Conservation (phyloP, 2,113 vertebrate genomes). For the Scophthalmus maximus region DNA sequence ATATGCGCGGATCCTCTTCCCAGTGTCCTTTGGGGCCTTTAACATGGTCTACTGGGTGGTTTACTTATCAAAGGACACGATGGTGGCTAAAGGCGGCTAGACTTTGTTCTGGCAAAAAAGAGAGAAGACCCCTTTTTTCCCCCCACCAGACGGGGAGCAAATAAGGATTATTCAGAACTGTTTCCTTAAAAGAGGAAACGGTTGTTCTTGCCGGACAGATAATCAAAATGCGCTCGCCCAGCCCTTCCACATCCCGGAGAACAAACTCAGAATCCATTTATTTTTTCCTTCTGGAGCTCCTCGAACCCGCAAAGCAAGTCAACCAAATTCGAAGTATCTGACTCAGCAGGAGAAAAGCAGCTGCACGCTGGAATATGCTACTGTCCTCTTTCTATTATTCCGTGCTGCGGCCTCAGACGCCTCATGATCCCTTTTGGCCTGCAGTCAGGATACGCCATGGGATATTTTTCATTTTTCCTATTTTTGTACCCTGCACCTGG, state of each 20-base stretch:
- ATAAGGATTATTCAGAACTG: constrained; percentile 47
- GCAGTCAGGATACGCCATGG: constrained; percentile 45
- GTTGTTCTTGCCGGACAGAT: constrained; percentile 43
- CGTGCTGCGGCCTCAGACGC: constrained; percentile 41
- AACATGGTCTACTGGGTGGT: constrained; percentile 99
- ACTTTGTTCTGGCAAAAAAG: constrained; percentile 8
- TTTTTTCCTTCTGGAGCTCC: constrained; percentile 48
- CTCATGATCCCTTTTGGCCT: constrained; percentile 51
- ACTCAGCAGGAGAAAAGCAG: constrained; percentile 49
- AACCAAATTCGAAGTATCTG: constrained; percentile 49
- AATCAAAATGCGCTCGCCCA: constrained; percentile 44
- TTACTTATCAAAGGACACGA: constrained; percentile 97
- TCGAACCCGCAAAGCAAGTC: constrained; percentile 61
- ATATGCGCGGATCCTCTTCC: constrained; percentile 98
- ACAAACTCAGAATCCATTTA: constrained; percentile 33
- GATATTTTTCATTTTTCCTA: constrained; percentile 64
- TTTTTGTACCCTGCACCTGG: constrained; percentile 72
- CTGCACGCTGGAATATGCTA: constrained; percentile 52
- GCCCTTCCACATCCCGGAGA: constrained; percentile 39
- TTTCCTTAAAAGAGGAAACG: constrained; percentile 39
- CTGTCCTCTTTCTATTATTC: constrained; percentile 56
- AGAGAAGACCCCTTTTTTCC: constrained; percentile 19
- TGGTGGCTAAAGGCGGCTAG: constrained; percentile 90
- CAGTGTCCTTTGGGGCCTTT: constrained; percentile 96
- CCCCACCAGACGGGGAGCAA: constrained; percentile 19